phyloP scores from a whole-genome alignment of 2,888 invertebrate genomes.

The Diaperis boleti region DNA sequence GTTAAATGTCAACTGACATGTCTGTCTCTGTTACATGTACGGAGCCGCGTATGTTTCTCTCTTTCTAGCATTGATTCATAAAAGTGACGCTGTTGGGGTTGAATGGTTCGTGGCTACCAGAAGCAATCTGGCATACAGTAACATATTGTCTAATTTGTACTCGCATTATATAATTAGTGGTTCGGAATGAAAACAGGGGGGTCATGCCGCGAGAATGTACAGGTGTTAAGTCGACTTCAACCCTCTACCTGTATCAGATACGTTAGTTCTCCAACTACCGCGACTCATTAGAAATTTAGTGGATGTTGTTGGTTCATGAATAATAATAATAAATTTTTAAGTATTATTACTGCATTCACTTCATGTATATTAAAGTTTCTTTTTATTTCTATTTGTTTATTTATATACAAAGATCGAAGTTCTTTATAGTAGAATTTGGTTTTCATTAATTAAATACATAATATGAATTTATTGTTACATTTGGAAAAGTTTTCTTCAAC shows the following conservation, averaged over 20 bases:
- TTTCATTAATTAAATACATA: too few species aligned
- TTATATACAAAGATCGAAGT: too few species aligned
- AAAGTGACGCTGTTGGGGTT: slow-evolving; percentile 29
- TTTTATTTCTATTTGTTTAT: too few species aligned
- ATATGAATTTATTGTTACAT: too few species aligned
- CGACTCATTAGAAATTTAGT: slow-evolving; percentile 10
- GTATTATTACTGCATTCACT: neutral
- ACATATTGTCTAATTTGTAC: slow-evolving; percentile 61
- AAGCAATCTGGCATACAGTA: slow-evolving; percentile 49
- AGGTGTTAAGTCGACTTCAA: slow-evolving; percentile 47
- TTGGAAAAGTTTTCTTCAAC: too few species aligned
- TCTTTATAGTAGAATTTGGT: too few species aligned
- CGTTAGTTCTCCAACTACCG: neutral
- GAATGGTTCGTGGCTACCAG: slow-evolving; percentile 28
- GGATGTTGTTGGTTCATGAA: neutral
- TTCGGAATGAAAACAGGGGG: slow-evolving; percentile 31
- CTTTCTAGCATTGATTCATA: slow-evolving; percentile 31
- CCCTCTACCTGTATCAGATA: slow-evolving; percentile 16
- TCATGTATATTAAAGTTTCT: too few species aligned
- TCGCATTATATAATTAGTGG: slow-evolving; percentile 52
- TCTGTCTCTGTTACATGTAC: slow-evolving; percentile 20
- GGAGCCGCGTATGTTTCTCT: neutral
- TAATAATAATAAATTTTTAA: neutral
- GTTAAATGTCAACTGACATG: slow-evolving; percentile 40
- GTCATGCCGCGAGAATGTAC: slow-evolving; percentile 48